Percentiles rank a stretch among this genome's conserved stretches.
Conservation (phyloP, 2,113 vertebrate species). For the Equus quagga region DNA sequence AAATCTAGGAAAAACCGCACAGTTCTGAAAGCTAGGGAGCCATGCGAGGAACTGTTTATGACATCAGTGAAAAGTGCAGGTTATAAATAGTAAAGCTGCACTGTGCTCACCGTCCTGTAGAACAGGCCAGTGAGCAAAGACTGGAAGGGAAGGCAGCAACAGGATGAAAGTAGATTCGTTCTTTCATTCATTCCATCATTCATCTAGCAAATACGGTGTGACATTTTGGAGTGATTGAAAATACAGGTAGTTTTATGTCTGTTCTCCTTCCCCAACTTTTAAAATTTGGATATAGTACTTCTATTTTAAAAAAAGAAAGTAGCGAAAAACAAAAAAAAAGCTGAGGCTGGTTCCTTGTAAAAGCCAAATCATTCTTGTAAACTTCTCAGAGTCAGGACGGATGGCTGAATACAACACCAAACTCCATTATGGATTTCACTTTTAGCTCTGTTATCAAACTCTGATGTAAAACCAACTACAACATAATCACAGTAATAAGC, state of each 20-base stretch:
- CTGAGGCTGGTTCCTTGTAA: too few species aligned
- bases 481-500: neutral
- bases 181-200: neutral
- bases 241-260: too few species aligned
- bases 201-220: neutral
- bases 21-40: too few species aligned
- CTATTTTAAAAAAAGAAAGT: too few species aligned
- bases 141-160: neutral
- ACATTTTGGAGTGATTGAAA: neutral
- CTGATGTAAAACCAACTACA: neutral
- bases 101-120: neutral
- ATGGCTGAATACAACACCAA: too few species aligned
- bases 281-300: too few species aligned
- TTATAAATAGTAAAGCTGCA: neutral
- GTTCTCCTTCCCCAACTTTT: too few species aligned
- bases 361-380: too few species aligned
- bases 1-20: too few species aligned
- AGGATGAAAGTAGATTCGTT: neutral
- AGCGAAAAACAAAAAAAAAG: too few species aligned
- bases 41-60: accelerated
- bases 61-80: neutral
- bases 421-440: neutral
- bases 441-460: constrained; percentile 35
- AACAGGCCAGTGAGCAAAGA: neutral
- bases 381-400: neutral